Evolutionary conservation across 1,140 invertebrate genomes (phyloP).

Genomic region (Brachionus calyciflorus): DNA sequence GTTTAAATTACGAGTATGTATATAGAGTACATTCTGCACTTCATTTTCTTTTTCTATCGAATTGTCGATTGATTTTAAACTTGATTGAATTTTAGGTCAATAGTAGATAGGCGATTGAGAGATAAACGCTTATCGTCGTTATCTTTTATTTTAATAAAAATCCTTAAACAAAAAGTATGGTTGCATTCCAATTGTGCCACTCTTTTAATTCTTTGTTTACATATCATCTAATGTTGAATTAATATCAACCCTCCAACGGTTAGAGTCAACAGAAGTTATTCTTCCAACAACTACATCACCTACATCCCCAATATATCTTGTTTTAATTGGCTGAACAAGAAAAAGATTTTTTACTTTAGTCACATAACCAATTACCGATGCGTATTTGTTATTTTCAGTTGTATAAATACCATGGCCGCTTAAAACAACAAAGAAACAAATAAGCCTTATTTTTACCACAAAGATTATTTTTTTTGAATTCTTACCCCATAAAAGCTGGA

Average conservation of each 20-base stretch:
- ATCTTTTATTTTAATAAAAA: slow-evolving; percentile 88
- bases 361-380: slow-evolving; percentile 87
- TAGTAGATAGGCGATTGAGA: background rate
- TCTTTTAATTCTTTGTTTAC: too few species aligned
- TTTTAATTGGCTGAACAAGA: slow-evolving; percentile 82
- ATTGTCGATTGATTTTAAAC: background rate
- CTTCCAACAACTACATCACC: slow-evolving; percentile 94
- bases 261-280: slow-evolving; percentile 77
- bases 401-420: slow-evolving; percentile 92
- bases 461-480: too few species aligned
- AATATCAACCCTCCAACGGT: slow-evolving; percentile 91
- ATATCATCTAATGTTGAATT: slow-evolving; percentile 79
- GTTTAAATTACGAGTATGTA: slow-evolving; percentile 91
- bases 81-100: background rate
- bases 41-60: too few species aligned
- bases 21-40: slow-evolving; percentile 84
- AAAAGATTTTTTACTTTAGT: slow-evolving; percentile 92
- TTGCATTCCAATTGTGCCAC: too few species aligned
- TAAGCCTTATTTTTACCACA: background rate
- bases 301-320: slow-evolving; percentile 74
- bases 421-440: background rate
- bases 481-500: slow-evolving; percentile 46
- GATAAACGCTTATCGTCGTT: slow-evolving; percentile 89
- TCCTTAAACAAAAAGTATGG: too few species aligned
- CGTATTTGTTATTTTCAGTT: slow-evolving; percentile 65